These are phyloP conservation scores for Ceramica pisi DNA, from an alignment of 2,888 invertebrate species.

Conservation along the genomic window DNA sequence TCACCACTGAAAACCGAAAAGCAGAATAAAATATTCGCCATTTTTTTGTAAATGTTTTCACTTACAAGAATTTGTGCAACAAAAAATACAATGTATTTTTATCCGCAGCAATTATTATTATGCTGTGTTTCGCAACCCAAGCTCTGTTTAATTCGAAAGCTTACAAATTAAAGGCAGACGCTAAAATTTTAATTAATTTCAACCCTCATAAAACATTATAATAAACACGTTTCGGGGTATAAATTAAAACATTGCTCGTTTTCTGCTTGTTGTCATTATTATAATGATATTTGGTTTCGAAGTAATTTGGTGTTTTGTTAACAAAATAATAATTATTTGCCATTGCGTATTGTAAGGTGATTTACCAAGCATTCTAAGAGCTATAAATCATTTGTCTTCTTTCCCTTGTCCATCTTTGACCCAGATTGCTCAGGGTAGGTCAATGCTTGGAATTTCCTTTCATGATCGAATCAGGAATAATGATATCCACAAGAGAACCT, in stretches of 20 bases:
- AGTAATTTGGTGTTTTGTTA: background rate
- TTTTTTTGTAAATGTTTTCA: background rate
- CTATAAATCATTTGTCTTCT: background rate
- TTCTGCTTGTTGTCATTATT: constrained; percentile 35
- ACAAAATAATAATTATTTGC: background rate
- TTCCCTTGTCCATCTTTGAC: no score
- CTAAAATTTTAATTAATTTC: constrained; percentile 55
- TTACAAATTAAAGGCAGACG: constrained; percentile 46
- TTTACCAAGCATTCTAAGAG: background rate
- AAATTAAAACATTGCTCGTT: constrained; percentile 38
- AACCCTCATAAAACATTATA: constrained; percentile 55
- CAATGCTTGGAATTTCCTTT: no score
- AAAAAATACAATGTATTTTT: constrained; percentile 17
- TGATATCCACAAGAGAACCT: no score
- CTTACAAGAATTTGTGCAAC: background rate
- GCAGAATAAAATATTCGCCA: background rate
- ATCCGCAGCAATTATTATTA: constrained; percentile 13
- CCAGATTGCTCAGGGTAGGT: no score
- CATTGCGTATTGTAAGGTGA: background rate
- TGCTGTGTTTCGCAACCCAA: constrained; percentile 6
- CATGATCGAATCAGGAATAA: no score
- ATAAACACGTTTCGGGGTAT: constrained; percentile 40
- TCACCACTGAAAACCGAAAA: background rate
- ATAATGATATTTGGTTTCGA: constrained; percentile 11
- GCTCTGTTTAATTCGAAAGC: constrained; percentile 27